Base-by-base conservation (phyloP, 1,140 invertebrate species). In the Calycopis cecrops region DNA sequence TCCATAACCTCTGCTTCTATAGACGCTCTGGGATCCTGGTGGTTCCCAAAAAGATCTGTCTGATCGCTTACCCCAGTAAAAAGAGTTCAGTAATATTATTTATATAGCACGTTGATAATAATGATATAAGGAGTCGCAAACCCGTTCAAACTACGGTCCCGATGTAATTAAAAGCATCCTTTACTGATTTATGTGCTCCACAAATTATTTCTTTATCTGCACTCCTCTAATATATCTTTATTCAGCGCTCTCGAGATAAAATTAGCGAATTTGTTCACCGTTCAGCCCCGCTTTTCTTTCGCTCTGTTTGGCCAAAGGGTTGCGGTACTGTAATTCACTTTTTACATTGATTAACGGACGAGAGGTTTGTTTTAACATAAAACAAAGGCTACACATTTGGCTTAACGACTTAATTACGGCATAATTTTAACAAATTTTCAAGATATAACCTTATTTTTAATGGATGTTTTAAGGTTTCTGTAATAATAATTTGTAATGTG, bases 201-300 rank as follows among this genome's bases (percentile, higher is more conserved):
- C 80, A 81, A 86, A 81, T 86, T 84, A 86, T 83, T 83, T 75
- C 80, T 84, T 86, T 86, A 84, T 86, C 83, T 65, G 63, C 70
- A 69, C 69, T 77, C 80, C 80, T 73, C 76, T 83, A 84, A 84
- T 86, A 84, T 84, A 84, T 83, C 83, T 86, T 84, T 81, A 84
- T 84, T 81, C 79, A 75, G 73, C 64, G 59, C 65, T 73, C 66
- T 74, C 58, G 56, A 71, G 76, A 76, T 79, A 76, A 81, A 85
- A 85, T 85, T 85, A 80, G 79, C 76, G 73, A 79, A 81, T 81
- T 85, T 77, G 77, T 75, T 78, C 71, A 59, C 59, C 44, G 51
- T 62, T 52, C 18, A 56, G 51, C 55, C 50, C 64, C 52, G 59
- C 55, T 59, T 69, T 65, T 62, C 66, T 65, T 68, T 64, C 63